Percentiles rank a stretch among this genome's conserved stretches.
Conservation (phyloP, 92 coral and sea anemone species). For the Porites divaricata region DNA sequence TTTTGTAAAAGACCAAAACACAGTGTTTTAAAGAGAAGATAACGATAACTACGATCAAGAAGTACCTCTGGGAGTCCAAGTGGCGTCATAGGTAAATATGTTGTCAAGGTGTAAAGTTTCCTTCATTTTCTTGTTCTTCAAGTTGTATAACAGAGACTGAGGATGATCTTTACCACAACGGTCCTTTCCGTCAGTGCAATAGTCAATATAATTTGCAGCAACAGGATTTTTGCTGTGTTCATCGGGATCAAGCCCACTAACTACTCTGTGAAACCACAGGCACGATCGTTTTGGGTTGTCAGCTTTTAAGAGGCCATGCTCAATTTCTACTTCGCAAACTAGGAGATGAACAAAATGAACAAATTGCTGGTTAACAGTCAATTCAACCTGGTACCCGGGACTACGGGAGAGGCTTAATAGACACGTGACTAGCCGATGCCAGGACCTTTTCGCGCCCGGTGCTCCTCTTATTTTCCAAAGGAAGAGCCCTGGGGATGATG, state of each 20-base stretch:
- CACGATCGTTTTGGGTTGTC: conserved; percentile 62
- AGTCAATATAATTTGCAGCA: conserved; percentile 39
- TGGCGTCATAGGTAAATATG: conserved; percentile 50
- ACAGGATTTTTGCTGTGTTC: conserved; percentile 30
- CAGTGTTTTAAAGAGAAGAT: too few species aligned
- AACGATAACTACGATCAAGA: too few species aligned
- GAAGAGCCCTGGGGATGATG: too few species aligned
- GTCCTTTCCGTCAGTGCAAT: background rate
- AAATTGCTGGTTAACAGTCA: background rate
- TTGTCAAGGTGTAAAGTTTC: conserved; percentile 45
- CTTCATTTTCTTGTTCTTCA: conserved; percentile 60
- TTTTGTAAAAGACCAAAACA: too few species aligned
- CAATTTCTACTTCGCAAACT: conserved; percentile 84
- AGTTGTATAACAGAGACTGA: conserved; percentile 40
- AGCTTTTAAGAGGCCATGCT: conserved; percentile 63
- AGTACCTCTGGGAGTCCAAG: conserved; percentile 77
- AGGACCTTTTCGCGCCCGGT: too few species aligned
- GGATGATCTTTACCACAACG: conserved; percentile 16
- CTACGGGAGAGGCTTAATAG: background rate
- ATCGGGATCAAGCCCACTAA: conserved; percentile 48
- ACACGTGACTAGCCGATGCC: too few species aligned
- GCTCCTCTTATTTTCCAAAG: too few species aligned
- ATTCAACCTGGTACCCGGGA: background rate
- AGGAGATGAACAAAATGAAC: background rate
- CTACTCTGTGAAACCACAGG: conserved; percentile 80